phyloP scores from a whole-genome alignment of 2,888 invertebrate species.

The Hermaeophaga mercurialis region DNA sequence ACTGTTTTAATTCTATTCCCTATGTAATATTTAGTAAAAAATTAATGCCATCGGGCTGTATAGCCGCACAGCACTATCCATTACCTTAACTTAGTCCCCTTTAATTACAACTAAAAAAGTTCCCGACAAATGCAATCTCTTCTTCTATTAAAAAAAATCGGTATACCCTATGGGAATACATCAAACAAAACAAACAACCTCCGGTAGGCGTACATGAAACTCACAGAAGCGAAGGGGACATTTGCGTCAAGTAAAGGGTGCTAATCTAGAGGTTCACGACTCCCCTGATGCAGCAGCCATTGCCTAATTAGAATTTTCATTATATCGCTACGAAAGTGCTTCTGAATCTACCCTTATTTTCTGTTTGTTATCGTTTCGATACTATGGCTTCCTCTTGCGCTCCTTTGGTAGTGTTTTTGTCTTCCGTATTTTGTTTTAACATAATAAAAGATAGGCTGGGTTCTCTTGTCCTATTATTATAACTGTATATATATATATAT shows the following conservation, averaged over 20 bases:
- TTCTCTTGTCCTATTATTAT: too few species aligned
- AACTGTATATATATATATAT: too few species aligned
- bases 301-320: slow-evolving; percentile 43
- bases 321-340: slow-evolving; percentile 30
- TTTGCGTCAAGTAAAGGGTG: slow-evolving; percentile 28
- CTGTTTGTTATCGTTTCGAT: slow-evolving; percentile 21
- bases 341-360: slow-evolving; percentile 17
- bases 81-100: background rate
- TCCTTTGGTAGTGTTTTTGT: background rate
- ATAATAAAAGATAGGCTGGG: too few species aligned
- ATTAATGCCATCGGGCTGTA: too few species aligned
- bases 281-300: slow-evolving; percentile 23
- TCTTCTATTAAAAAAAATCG: slow-evolving; percentile 5
- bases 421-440: slow-evolving; percentile 5
- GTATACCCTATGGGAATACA: slow-evolving; percentile 4
- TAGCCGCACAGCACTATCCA: background rate
- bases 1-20: too few species aligned
- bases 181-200: slow-evolving; percentile 10
- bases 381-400: slow-evolving; percentile 13
- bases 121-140: slow-evolving; percentile 9
- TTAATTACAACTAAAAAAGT: slow-evolving; percentile 3
- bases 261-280: slow-evolving; percentile 28
- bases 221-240: slow-evolving; percentile 28
- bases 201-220: slow-evolving; percentile 21
- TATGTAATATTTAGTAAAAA: too few species aligned